These are phyloP conservation scores for Oncorhynchus clarkii DNA, from an alignment of 2,113 vertebrate species.

Conservation along the genomic window DNA sequence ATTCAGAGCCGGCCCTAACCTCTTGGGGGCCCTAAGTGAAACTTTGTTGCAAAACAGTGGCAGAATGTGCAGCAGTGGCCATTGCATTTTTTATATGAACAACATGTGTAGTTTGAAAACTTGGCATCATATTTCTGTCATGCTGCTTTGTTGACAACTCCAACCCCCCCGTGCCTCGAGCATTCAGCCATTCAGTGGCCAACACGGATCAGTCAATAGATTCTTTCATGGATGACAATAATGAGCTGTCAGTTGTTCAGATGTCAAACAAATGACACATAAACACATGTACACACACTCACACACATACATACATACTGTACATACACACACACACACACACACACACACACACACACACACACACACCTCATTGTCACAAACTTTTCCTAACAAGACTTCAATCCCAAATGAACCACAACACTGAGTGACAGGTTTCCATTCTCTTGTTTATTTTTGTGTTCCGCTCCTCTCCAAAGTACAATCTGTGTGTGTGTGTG, in stretches of 20 bases:
- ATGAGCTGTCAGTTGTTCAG: slow-evolving; percentile 51
- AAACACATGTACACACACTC: not conserved
- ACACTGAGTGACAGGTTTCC: slow-evolving; percentile 16
- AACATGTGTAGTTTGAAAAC: too few relatives aligned
- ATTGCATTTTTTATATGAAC: too few relatives aligned
- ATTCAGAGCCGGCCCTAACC: slow-evolving; percentile 4
- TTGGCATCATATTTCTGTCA: too few relatives aligned
- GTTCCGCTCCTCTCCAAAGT: slow-evolving; percentile 20
- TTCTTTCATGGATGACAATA: slow-evolving; percentile 36
- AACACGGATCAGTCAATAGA: not conserved
- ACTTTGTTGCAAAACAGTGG: too few relatives aligned
- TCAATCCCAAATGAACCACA: slow-evolving; percentile 31
- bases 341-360: slow-evolving; percentile 9
- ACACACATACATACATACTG: too few relatives aligned
- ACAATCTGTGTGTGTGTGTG: not conserved
- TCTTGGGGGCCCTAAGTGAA: too few relatives aligned
- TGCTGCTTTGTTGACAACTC: too few relatives aligned
- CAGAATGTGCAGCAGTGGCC: too few relatives aligned
- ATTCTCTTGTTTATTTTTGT: not conserved
- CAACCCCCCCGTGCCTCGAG: too few relatives aligned
- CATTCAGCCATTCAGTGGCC: too few relatives aligned
- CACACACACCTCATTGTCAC: slow-evolving; percentile 35
- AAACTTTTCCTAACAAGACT: slow-evolving; percentile 6
- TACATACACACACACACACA: not conserved
- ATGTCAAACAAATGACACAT: slow-evolving; percentile 37